Evolutionary conservation across 2,797 vertebrate genomes (phyloP).

Genomic region (Menidia menidia): DNA sequence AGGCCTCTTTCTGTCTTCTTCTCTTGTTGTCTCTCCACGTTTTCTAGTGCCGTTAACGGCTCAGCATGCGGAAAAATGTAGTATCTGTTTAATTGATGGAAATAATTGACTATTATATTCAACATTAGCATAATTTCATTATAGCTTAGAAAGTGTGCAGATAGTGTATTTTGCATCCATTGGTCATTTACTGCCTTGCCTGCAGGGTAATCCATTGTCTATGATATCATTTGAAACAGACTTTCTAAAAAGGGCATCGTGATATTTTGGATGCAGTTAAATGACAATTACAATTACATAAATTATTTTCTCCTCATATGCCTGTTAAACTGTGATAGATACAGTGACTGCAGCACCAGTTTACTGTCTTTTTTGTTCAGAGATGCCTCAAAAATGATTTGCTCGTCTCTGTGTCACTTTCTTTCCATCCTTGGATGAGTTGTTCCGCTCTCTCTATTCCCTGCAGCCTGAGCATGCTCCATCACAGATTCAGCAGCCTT

Average conservation of each 20-base stretch:
- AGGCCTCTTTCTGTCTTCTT: constrained; percentile 54
- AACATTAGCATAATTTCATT: constrained; percentile 56
- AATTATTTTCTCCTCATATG: neutral
- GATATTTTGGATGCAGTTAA: neutral
- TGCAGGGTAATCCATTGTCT: neutral
- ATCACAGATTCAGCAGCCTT: constrained; percentile 65
- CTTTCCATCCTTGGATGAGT: constrained; percentile 46
- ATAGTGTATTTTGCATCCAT: constrained; percentile 19
- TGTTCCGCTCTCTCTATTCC: constrained; percentile 39
- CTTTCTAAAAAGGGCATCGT: neutral
- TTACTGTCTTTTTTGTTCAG: constrained; percentile 12
- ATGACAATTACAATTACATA: neutral
- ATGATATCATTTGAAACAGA: neutral
- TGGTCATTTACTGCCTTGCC: constrained; percentile 11
- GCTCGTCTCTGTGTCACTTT: constrained; percentile 49
- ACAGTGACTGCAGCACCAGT: constrained; percentile 14
- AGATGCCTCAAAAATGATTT: constrained; percentile 48
- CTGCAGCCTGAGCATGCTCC: constrained; percentile 48
- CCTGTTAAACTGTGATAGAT: constrained; percentile 6
- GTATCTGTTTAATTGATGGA: constrained; percentile 61
- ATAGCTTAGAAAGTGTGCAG: constrained; percentile 8
- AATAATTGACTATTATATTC: constrained; percentile 63
- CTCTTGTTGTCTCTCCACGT: constrained; percentile 29
- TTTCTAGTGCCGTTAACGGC: constrained; percentile 45
- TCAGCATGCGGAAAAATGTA: constrained; percentile 51